Base-by-base conservation (phyloP, 2,113 vertebrate genomes). In the Dipodomys ordii region DNA sequence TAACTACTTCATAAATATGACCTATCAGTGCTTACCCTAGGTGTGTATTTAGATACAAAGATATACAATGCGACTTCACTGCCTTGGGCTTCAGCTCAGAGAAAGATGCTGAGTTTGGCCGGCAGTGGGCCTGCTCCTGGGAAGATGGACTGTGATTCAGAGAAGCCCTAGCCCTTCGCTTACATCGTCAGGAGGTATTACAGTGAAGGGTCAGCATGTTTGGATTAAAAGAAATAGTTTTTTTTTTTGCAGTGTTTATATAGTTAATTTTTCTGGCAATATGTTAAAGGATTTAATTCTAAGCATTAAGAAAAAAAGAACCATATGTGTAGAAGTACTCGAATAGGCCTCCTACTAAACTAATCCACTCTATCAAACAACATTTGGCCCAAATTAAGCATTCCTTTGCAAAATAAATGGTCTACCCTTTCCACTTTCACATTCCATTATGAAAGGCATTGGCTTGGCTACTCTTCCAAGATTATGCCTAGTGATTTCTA, bases 241-340 rank as follows among this genome's bases (percentile, higher is more conserved):
- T 81, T 92, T 81, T 92, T 35, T 35, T 64, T 92, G 20, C 1
- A 77, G 1, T 77, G 35, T 11, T 27, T 95, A 1, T 93, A 79
- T 44, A 46, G 49, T 93, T 94, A 71, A n/a, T 94, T 91, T 95
- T 94, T 15, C 27, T 86, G 90, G 53, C n/a, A 64, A n/a, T 28
- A 3, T 87, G 3, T 84, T 46, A 82, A 87, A 94, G 12, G 30
- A 53, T 18, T 32, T 72, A 84, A 79, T 92, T 73, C 35, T 91
- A 79, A 95, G 62, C 91, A 88, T n/a, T 85, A 64, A 6, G 9
- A 49, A 68, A 83, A 87, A 19, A 91, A 88, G 5, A 46, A 32
- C 39, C 60, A n/a, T 39, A 83, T 32, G 32, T 2, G 49, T n/a
- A 44, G 57, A 91, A 90, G 44, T 85, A 16, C 25, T 72, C 11